Evolutionary conservation across 2,113 vertebrate species (phyloP).

Genomic region (Scomber japonicus): DNA sequence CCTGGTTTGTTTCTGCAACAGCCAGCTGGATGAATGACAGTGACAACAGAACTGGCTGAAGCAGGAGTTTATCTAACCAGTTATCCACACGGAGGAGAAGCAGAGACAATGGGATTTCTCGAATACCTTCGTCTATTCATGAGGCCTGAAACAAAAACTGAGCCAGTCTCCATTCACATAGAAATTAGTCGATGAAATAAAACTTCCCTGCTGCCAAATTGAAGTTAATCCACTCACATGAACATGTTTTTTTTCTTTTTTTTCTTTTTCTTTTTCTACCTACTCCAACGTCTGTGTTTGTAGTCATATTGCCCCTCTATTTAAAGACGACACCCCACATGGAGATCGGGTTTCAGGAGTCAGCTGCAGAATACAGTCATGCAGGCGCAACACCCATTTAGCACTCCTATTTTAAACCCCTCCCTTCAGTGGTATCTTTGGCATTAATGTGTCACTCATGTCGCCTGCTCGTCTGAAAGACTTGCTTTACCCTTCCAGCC

Average conservation of each 20-base stretch:
- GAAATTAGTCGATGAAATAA: not conserved
- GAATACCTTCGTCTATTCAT: constrained; percentile 24
- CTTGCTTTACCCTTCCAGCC: not conserved
- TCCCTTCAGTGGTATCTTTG: constrained; percentile 62
- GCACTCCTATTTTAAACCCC: constrained; percentile 66
- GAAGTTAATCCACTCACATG: too few relatives aligned
- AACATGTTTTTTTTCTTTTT: not conserved
- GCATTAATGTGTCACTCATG: constrained; percentile 63
- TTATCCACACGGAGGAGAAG: constrained; percentile 31
- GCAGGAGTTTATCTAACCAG: constrained; percentile 48
- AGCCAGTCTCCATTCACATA: constrained; percentile 7
- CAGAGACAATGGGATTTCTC: constrained; percentile 45
- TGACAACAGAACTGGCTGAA: constrained; percentile 37
- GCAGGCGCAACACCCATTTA: constrained; percentile 54
- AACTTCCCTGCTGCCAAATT: not conserved
- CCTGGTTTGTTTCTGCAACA: constrained; percentile 58
- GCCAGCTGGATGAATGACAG: constrained; percentile 52
- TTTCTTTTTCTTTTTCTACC: not conserved
- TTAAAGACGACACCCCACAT: constrained; percentile 62
- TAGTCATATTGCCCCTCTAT: constrained; percentile 47
- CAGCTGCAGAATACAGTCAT: constrained; percentile 67
- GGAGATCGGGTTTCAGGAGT: constrained; percentile 56
- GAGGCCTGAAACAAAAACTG: constrained; percentile 8
- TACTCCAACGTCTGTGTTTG: constrained; percentile 23
- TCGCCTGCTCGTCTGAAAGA: constrained; percentile 57